Evolutionary conservation across 2,888 invertebrate species (phyloP).

Genomic region (Bellardia pandia): DNA sequence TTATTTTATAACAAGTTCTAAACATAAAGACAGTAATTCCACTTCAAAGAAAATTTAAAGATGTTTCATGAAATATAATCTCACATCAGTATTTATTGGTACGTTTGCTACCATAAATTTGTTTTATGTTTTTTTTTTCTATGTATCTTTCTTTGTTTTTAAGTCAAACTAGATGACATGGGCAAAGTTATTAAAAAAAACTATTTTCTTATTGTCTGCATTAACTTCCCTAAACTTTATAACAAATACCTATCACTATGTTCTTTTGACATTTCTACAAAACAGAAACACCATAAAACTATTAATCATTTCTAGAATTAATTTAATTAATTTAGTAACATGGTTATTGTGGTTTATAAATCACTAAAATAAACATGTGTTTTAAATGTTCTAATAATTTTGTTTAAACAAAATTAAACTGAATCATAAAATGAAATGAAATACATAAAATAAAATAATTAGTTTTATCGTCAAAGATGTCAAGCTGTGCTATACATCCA

Average conservation of each 20-base stretch:
- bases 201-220: not conserved
- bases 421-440: conserved; percentile 6
- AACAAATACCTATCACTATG: not conserved
- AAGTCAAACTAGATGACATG: too few relatives aligned
- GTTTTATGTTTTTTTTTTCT: too few relatives aligned
- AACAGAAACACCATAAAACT: not conserved
- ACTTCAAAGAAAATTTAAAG: too few relatives aligned
- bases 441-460: conserved; percentile 39
- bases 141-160: too few relatives aligned
- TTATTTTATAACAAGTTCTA: too few relatives aligned
- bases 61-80: too few relatives aligned
- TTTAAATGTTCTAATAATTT: conserved; percentile 18
- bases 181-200: not conserved
- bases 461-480: conserved; percentile 55
- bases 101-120: too few relatives aligned
- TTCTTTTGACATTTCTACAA: conserved; percentile 25
- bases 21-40: too few relatives aligned
- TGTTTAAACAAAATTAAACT: not conserved
- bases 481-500: conserved; percentile 53
- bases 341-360: not conserved
- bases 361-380: not conserved
- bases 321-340: conserved; percentile 22
- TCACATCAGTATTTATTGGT: too few relatives aligned
- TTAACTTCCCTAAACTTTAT: conserved; percentile 10
- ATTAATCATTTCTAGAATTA: conserved; percentile 16